These are phyloP conservation scores for Scolopax rusticola DNA, from an alignment of 2,797 vertebrate species.

Conservation along the genomic window DNA sequence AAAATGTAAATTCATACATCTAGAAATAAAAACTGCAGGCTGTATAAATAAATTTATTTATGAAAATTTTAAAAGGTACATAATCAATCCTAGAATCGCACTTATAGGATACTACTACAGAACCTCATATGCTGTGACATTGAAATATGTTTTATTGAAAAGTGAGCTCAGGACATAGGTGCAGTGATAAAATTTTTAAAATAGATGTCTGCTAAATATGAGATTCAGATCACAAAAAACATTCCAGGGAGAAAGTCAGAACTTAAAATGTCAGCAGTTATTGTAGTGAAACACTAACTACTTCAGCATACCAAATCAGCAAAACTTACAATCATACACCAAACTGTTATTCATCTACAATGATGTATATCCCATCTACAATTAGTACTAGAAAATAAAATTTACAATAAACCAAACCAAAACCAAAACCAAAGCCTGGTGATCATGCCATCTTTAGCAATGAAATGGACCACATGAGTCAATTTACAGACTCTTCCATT, in stretches of 20 bases:
- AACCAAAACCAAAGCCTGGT: not conserved
- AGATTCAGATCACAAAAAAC: not conserved
- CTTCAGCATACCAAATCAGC: not conserved
- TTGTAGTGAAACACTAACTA: not conserved
- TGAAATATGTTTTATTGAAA: not conserved
- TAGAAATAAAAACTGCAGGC: not conserved
- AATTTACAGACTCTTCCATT: not conserved
- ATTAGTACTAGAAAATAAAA: not conserved
- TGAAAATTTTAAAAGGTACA: not conserved
- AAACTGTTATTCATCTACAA: not conserved
- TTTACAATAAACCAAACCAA: not conserved
- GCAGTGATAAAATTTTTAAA: not conserved
- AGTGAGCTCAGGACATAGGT: not conserved
- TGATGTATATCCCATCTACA: too few relatives aligned
- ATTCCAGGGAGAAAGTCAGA: not conserved
- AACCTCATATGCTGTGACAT: not conserved
- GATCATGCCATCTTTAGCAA: not conserved
- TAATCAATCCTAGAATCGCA: not conserved
- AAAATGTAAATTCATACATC: not conserved
- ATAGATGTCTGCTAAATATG: not conserved
- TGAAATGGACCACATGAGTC: not conserved
- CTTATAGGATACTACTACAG: not conserved
- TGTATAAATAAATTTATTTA: not conserved
- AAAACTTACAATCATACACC: not conserved
- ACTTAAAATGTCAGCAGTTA: not conserved